Evolutionary conservation across 35 echinoderm and acorn worm species (phyloP).

Genomic region (Apostichopus japonicus): DNA sequence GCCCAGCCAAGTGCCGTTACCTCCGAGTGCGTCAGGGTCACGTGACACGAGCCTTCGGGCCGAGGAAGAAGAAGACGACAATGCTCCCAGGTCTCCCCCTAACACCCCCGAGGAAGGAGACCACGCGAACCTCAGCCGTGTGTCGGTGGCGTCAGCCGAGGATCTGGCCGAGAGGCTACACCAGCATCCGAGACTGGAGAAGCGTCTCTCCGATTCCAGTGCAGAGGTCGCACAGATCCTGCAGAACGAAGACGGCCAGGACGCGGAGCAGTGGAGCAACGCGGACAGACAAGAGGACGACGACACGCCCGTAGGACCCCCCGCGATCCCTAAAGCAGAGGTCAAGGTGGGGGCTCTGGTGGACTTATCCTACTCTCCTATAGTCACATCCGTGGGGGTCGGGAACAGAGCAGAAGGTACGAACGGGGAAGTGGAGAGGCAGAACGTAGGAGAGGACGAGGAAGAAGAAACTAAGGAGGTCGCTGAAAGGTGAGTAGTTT

Average conservation of each 20-base stretch:
- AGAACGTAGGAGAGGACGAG: not conserved
- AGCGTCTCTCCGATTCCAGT: conserved; percentile 89
- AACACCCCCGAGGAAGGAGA: conserved; percentile 63
- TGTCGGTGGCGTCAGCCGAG: conserved; percentile 45
- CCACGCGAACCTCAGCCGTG: conserved; percentile 21
- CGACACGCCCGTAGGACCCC: conserved; percentile 4
- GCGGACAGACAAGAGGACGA: not conserved
- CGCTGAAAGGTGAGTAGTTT: not conserved
- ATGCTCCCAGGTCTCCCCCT: conserved; percentile 66
- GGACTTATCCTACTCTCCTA: conserved; percentile 37
- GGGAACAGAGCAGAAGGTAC: conserved; percentile 13
- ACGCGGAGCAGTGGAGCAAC: conserved; percentile 39
- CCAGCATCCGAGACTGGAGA: conserved; percentile 78
- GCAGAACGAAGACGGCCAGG: conserved; percentile 37
- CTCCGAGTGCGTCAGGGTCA: conserved; percentile 13
- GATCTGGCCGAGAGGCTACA: conserved; percentile 72
- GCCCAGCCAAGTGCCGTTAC: conserved; percentile 62
- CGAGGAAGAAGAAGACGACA: conserved; percentile 55
- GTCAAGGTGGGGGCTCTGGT: conserved; percentile 38
- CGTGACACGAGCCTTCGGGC: conserved; percentile 18
- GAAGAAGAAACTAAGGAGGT: not conserved
- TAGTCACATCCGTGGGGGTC: not conserved
- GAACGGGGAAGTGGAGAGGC: not conserved
- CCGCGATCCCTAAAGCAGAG: not conserved
- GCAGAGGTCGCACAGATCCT: conserved; percentile 93